Percentiles rank a stretch among this genome's conserved stretches.
These are phyloP conservation scores for Acanthurus lineatus DNA, from an alignment of 2,797 vertebrate species.

Conservation along the genomic window DNA sequence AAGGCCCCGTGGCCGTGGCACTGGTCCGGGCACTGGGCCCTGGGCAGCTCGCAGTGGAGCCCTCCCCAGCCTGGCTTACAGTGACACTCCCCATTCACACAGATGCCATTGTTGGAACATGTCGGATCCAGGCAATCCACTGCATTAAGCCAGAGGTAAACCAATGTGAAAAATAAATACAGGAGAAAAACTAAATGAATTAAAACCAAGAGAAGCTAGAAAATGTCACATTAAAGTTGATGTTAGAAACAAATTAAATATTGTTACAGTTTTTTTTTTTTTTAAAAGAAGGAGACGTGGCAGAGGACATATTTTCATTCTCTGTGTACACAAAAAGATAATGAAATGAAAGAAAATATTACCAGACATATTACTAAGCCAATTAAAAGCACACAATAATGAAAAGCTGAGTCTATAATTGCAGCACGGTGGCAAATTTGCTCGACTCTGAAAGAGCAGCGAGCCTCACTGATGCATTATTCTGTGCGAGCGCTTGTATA, in stretches of 20 bases:
- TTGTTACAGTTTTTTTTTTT: neutral
- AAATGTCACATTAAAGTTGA: conserved; percentile 37
- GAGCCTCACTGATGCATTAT: conserved; percentile 51
- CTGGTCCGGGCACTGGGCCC: conserved; percentile 97
- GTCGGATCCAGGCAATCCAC: conserved; percentile 97
- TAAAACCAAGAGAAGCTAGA: conserved; percentile 24
- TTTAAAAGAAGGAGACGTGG: conserved; percentile 23
- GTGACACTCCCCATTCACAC: conserved; percentile 96
- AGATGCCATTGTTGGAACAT: conserved; percentile 97
- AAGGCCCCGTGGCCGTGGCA: conserved; percentile 99
- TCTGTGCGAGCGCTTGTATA: conserved; percentile 40
- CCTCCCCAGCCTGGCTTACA: conserved; percentile 99
- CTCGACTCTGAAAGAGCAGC: conserved; percentile 48
- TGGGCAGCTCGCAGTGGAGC: conserved; percentile 93
- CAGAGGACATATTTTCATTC: conserved; percentile 54
- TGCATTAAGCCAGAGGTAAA: conserved; percentile 70
- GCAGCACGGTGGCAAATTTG: conserved; percentile 50
- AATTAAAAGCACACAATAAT: conserved; percentile 72
- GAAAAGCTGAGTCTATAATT: conserved; percentile 62
- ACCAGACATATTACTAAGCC: conserved; percentile 63
- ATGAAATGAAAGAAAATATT: conserved; percentile 64
- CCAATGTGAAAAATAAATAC: conserved; percentile 1
- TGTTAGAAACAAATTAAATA: conserved; percentile 40
- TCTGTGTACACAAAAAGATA: conserved; percentile 58
- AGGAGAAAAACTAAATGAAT: conserved; percentile 31